Evolutionary conservation across 2,888 invertebrate species (phyloP), one percentile per base, ranked within the genome.

Genomic region (Orthosia incerta): DNA sequence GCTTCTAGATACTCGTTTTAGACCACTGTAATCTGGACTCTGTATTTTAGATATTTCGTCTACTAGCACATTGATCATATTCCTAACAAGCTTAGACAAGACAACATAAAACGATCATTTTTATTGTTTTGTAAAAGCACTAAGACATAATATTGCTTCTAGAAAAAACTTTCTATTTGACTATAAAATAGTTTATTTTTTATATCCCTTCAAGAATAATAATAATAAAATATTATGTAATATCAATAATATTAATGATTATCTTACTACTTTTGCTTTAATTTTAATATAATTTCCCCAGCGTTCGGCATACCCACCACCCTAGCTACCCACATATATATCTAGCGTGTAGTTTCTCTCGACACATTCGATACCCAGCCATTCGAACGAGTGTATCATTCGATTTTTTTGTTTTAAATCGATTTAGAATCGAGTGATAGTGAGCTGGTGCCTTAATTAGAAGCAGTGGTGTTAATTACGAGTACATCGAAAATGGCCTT

Each of bases 311-410:
- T 68, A 72, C 72, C 83, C 84, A 85, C 83, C 83, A 84, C 91
- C 87, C 84, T 82, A 84, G 81, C 75, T 79, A 75, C 73, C 79
- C 75, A 87, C 89, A 90, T 94, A 94, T 94, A 95, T 90, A 92
- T 86, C 85, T 88, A 81, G 85, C 66, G 89, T 78, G 64, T 61
- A 88, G 89, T 94, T 93, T 93, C 93, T 88, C 94, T 89, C 77
- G 59, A 78, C 87, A 90, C 95, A 95, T 89, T 94, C 92, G 86
- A 87, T 85, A 87, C 87, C 88, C 80, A 87, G 87, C 88, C 86
- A 88, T 89, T 84, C 86, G 79, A 84, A 86, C 86, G 88, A 84
- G 87, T 87, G 90, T 86, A 88, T 86, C 87, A 79, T 84, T 82
- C 71, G 71, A 79, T 75, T 76, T 80, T 84, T 82, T 60, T 65